Evolutionary conservation across 2,888 invertebrate genomes (phyloP), one percentile per base, ranked within the genome.

Genomic region (Dioctria linearis): DNA sequence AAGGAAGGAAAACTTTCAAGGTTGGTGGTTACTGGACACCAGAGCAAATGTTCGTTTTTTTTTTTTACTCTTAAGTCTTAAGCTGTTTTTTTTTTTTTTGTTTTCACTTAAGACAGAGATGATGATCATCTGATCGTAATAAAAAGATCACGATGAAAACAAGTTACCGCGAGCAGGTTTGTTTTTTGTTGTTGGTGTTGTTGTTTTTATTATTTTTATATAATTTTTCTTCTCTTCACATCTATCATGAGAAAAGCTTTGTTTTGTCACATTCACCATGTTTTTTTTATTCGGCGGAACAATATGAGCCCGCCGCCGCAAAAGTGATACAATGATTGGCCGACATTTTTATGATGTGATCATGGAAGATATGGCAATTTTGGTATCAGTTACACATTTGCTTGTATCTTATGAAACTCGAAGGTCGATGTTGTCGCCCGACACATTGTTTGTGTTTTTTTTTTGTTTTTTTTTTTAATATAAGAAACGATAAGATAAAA

Each of bases 21-120:
- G 54, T 54, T 54, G n/a, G 54, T 54, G n/a, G 54, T 11, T n/a
- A 54, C 54, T 54, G 54, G 54, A 54, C 54, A 54, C 54, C 54
- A 54, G 54, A 54, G 11, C 11, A 1, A 54, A 25, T 25, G 1
- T 25, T 25, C 2, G 25, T 25, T 25, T 25, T 25, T 25, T 25
- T 25, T 25, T 25, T 25, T 25, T 25, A 25, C 25, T 25, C 25
- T 25, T 25, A 25, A 25, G 25, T 25, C 25, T 25, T 25, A 25
- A 25, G 25, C 25, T 25, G 25, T 25, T 25, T 25, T 25, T 25
- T 25, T 25, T 54, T 54, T 25, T 25, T 25, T 25, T 25, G 0
- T 25, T 54, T 54, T 54, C 54, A 25, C 25, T 54, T 54, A 54
- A 11, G 54, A 54, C 54, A 54, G n/a, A 25, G 25, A 54, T 11